Evolutionary conservation across 2,888 invertebrate species (phyloP).

Genomic region (Xiphydria camelus): DNA sequence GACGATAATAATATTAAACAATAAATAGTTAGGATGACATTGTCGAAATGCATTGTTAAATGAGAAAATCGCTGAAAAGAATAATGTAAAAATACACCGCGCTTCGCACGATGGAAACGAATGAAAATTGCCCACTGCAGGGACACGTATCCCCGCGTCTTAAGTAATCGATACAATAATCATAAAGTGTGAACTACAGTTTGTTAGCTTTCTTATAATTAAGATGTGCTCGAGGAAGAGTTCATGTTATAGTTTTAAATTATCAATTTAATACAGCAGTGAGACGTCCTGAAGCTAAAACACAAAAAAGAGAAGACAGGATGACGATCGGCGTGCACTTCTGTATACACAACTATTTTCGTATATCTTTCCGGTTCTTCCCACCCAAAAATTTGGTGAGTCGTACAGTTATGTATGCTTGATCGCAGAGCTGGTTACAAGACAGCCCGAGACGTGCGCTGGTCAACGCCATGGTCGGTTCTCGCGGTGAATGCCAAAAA

Average conservation of each 20-base stretch:
- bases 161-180: not conserved
- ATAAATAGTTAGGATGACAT: slow-evolving; percentile 31
- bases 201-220: slow-evolving; percentile 3
- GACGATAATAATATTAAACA: slow-evolving; percentile 26
- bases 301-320: slow-evolving; percentile 4
- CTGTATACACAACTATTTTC: no score
- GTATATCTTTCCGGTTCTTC: no score
- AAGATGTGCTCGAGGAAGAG: slow-evolving; percentile 32
- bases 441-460: no score
- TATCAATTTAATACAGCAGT: slow-evolving; percentile 1
- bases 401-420: no score
- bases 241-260: slow-evolving; percentile 26
- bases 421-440: no score
- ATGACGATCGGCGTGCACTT: not conserved
- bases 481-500: no score
- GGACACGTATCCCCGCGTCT: not conserved
- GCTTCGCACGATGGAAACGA: not conserved
- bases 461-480: no score
- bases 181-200: not conserved
- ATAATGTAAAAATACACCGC: not conserved
- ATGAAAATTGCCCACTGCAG: not conserved
- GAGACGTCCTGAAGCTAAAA: slow-evolving; percentile 5
- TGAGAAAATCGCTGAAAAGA: no score
- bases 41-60: slow-evolving; percentile 19
- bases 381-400: no score